A percentile compares a stretch with the other conserved stretches of the same genome.
Conservation (phyloP, 2,888 invertebrate species). For the Catocala sponsa region DNA sequence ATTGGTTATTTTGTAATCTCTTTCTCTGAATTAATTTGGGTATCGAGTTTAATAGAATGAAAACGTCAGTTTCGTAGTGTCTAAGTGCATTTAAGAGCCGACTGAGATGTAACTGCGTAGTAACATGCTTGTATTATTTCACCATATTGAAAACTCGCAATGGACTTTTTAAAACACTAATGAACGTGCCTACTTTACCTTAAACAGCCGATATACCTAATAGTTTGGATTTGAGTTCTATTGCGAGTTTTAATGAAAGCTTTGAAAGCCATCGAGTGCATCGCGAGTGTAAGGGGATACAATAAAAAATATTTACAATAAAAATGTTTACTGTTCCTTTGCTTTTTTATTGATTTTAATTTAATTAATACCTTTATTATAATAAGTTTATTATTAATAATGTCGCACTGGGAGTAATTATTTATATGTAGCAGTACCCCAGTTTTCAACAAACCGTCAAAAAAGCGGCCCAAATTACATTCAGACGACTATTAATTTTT, state of each 20-base stretch:
- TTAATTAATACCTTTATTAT: too few relatives aligned
- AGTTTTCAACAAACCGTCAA: too few relatives aligned
- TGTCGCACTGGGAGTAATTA: too few relatives aligned
- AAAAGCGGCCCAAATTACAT: too few relatives aligned
- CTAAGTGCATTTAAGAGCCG: conserved; percentile 77
- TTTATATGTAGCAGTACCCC: too few relatives aligned
- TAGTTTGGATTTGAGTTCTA: conserved; percentile 46
- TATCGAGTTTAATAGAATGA: conserved; percentile 63
- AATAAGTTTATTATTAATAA: too few relatives aligned
- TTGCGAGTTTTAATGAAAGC: conserved; percentile 67
- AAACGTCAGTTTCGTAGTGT: conserved; percentile 62
- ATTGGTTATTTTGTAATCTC: conserved; percentile 8
- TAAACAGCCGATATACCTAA: conserved; percentile 27
- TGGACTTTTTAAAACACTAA: conserved; percentile 53
- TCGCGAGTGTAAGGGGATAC: conserved; percentile 82
- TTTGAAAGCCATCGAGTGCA: conserved; percentile 74
- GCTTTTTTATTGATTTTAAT: conserved; percentile 65
- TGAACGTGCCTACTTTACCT: conserved; percentile 59
- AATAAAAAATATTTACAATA: conserved; percentile 87
- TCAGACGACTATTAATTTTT: too few relatives aligned
- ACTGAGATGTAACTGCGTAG: conserved; percentile 68
- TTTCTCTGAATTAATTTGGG: conserved; percentile 31
- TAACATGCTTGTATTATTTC: conserved; percentile 73
- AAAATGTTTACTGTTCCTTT: conserved; percentile 86
- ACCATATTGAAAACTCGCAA: conserved; percentile 67